phyloP scores from a whole-genome alignment of 2,888 invertebrate species.

The Nemoura dubitans region DNA sequence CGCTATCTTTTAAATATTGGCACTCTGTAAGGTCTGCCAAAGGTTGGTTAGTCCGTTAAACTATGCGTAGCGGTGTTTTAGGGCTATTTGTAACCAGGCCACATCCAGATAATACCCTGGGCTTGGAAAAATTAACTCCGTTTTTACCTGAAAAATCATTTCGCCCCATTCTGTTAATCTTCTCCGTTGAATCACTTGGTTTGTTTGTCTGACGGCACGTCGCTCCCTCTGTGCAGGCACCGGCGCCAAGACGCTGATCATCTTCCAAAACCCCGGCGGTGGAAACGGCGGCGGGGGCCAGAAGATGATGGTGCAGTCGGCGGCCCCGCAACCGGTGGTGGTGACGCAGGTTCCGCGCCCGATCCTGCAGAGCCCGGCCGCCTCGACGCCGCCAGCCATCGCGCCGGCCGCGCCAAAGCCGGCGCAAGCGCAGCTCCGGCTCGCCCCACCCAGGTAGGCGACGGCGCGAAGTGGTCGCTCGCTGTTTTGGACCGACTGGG shows the following conservation, averaged over 20 bases:
- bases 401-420: conserved; percentile 59
- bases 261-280: conserved; percentile 68
- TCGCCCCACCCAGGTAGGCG: conserved; percentile 27
- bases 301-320: conserved; percentile 17
- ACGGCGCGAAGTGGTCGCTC: not conserved
- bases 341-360: conserved; percentile 70
- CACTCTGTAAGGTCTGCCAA: no score
- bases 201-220: not conserved
- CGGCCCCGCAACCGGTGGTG: conserved; percentile 64
- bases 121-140: no score
- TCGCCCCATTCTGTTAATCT: no score
- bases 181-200: no score
- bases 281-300: conserved; percentile 10
- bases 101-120: no score
- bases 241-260: conserved; percentile 74
- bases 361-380: conserved; percentile 62
- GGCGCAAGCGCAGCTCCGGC: conserved; percentile 54
- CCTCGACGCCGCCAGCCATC: conserved; percentile 59
- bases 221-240: conserved; percentile 56
- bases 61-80: no score
- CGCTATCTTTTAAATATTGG: no score
- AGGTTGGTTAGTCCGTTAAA: no score
- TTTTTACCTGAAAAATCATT: no score
- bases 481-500: not conserved
- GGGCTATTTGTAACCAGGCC: no score